Evolutionary conservation across 2,113 vertebrate species (phyloP).

Genomic region (Aegithalos caudatus): DNA sequence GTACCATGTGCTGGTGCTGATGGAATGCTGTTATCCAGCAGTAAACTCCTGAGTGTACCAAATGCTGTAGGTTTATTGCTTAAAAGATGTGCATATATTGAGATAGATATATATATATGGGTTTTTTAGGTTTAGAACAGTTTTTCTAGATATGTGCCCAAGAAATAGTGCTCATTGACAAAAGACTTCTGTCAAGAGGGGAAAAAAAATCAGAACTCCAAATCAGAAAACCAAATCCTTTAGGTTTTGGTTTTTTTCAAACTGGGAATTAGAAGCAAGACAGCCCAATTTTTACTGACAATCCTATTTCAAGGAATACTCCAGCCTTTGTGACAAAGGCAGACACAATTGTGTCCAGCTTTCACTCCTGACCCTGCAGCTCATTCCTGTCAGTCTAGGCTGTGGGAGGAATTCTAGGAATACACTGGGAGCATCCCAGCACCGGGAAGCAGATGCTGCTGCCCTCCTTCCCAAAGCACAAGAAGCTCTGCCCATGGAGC

Average conservation of each 20-base stretch:
- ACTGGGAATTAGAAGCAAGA: not conserved
- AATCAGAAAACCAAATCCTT: not conserved
- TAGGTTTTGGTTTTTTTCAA: not conserved
- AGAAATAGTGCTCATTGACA: not conserved
- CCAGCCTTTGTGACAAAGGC: not conserved
- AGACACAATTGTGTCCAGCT: not conserved
- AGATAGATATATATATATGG: fast-evolving
- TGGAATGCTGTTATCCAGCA: not conserved
- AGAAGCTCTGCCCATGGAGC: not conserved
- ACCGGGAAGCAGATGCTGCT: not conserved
- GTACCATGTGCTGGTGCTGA: not conserved
- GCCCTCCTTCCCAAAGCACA: fast-evolving
- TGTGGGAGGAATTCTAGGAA: not conserved
- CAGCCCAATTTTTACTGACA: not conserved
- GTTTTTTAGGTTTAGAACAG: not conserved
- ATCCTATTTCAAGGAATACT: not conserved
- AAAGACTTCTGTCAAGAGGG: not conserved
- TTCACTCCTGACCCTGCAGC: not conserved
- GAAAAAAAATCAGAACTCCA: not conserved
- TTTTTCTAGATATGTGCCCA: not conserved
- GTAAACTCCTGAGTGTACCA: not conserved
- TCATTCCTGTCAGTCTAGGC: not conserved
- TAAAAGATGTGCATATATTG: not conserved
- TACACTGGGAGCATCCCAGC: not conserved
- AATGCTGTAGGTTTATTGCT: not conserved